Evolutionary conservation across 2,888 invertebrate species (phyloP).

Genomic region (Saturnia japonica): DNA sequence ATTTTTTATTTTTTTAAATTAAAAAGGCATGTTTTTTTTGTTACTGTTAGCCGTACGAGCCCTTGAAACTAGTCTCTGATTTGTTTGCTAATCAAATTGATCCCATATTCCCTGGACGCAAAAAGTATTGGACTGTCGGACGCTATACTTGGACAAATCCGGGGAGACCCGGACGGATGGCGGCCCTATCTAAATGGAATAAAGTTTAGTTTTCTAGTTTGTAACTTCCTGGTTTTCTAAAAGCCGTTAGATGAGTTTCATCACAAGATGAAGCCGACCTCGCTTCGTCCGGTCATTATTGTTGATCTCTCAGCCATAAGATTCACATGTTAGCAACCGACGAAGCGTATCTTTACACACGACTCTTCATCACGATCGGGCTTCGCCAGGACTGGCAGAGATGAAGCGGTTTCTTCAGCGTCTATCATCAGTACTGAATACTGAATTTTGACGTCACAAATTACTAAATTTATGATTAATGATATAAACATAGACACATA

Average conservation of each 20-base stretch:
- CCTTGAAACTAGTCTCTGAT: too few species aligned
- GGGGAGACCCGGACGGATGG: too few species aligned
- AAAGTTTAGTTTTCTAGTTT: neutral
- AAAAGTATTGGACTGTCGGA: too few species aligned
- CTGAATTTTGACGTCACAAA: neutral
- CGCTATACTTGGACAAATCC: too few species aligned
- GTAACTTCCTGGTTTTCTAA: neutral
- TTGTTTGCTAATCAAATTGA: too few species aligned
- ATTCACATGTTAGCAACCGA: conserved; percentile 1
- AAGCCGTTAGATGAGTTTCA: conserved; percentile 1
- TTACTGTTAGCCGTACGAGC: too few species aligned
- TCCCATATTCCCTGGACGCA: too few species aligned
- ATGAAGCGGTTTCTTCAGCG: neutral
- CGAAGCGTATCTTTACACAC: conserved; percentile 3
- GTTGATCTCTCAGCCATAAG: conserved; percentile 11
- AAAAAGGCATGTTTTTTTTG: too few species aligned
- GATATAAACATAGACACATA: too few species aligned
- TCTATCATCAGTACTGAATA: neutral
- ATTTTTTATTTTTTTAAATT: too few species aligned
- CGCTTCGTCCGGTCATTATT: conserved; percentile 15
- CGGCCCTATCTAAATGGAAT: neutral
- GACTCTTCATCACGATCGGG: neutral
- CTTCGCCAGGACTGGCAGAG: neutral
- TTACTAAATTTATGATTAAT: neutral
- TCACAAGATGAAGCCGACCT: conserved; percentile 6